These are phyloP conservation scores for Salvelinus alpinus DNA, from an alignment of 2,113 vertebrate genomes.

Conservation along the genomic window DNA sequence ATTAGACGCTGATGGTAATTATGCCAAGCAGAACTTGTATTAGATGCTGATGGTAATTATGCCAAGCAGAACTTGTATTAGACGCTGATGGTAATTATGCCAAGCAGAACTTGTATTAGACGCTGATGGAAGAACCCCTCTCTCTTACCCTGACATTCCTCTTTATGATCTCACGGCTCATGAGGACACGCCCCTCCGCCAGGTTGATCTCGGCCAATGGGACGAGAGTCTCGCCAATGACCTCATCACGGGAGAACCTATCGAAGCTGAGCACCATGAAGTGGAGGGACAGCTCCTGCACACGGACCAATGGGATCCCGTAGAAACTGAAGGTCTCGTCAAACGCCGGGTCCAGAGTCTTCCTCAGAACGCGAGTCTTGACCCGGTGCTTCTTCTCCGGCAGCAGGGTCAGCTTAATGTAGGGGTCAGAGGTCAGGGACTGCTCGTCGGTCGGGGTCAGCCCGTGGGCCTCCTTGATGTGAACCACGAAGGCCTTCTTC, in stretches of 20 bases:
- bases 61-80: no score
- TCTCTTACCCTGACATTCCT: slow-evolving; percentile 90
- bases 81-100: no score
- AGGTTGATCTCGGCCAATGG: slow-evolving; percentile 88
- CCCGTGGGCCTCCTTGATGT: slow-evolving; percentile 93
- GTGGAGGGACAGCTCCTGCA: slow-evolving; percentile 89
- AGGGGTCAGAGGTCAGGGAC: slow-evolving; percentile 97
- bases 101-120: not conserved
- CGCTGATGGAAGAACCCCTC: not conserved
- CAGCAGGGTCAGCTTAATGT: slow-evolving; percentile 96
- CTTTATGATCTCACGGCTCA: slow-evolving; percentile 96
- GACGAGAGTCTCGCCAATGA: slow-evolving; percentile 95
- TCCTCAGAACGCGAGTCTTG: slow-evolving; percentile 95
- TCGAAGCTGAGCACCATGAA: slow-evolving; percentile 97
- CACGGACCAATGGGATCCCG: slow-evolving; percentile 85
- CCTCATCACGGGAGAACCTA: slow-evolving; percentile 94
- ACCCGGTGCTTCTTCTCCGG: slow-evolving; percentile 98
- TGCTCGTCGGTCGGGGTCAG: slow-evolving; percentile 94
- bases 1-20: not conserved
- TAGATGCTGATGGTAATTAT: not conserved
- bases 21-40: not conserved
- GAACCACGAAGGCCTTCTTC: slow-evolving; percentile 94
- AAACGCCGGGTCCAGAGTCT: slow-evolving; percentile 94
- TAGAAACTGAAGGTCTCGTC: slow-evolving; percentile 98
- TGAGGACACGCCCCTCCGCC: slow-evolving; percentile 85